A percentile compares a stretch with the other conserved stretches of the same genome.
These are phyloP conservation scores for Micropterix aruncella DNA, from an alignment of 2,888 invertebrate species.

Conservation along the genomic window DNA sequence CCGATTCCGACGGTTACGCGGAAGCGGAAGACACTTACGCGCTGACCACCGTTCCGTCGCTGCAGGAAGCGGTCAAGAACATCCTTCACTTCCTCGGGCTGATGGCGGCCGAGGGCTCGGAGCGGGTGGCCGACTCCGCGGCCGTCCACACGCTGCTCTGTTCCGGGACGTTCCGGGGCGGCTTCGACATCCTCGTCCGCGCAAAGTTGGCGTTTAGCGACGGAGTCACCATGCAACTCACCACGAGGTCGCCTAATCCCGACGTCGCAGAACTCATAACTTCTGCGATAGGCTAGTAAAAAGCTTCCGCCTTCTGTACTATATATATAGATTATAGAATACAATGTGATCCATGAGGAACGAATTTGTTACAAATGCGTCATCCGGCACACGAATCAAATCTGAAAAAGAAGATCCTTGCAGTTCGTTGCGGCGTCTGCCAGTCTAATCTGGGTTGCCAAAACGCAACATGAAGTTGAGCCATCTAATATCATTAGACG, in stretches of 20 bases:
- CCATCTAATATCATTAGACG: too few species aligned
- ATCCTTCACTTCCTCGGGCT: conserved; percentile 73
- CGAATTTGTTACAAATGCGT: too few species aligned
- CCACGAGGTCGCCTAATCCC: conserved; percentile 74
- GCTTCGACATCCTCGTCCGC: conserved; percentile 75
- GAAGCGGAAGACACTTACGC: conserved; percentile 91
- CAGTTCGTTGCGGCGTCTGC: too few species aligned
- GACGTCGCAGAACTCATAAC: conserved; percentile 79
- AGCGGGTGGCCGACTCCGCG: conserved; percentile 71
- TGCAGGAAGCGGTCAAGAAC: conserved; percentile 76
- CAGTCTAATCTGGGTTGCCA: too few species aligned
- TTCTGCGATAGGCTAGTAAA: conserved; percentile 62
- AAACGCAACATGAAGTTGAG: too few species aligned
- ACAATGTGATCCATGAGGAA: too few species aligned
- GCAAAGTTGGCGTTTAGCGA: conserved; percentile 60
- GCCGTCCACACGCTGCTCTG: conserved; percentile 67
- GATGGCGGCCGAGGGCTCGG: conserved; percentile 72
- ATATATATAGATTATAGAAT: background rate
- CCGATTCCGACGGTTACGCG: conserved; percentile 38
- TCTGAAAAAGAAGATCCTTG: too few species aligned
- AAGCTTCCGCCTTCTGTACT: background rate
- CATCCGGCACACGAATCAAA: too few species aligned
- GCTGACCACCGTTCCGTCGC: conserved; percentile 59
- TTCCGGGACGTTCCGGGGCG: conserved; percentile 82
- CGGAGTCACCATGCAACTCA: conserved; percentile 89